These are phyloP conservation scores for Cephalopholis sonnerati DNA, from an alignment of 2,113 vertebrate genomes.

Conservation along the genomic window DNA sequence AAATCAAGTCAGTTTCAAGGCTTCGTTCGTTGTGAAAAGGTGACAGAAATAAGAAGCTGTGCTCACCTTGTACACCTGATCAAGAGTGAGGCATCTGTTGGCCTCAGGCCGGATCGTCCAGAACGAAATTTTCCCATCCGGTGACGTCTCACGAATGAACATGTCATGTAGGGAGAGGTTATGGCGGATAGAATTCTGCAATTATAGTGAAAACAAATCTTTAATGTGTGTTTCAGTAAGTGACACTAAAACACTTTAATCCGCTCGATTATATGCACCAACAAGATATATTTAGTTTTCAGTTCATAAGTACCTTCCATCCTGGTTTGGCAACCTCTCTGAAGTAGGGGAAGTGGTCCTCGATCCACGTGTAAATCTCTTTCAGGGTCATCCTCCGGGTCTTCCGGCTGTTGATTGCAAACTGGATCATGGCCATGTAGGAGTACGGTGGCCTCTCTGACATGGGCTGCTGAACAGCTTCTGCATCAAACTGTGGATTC, in stretches of 20 bases:
- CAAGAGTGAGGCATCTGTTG: constrained; percentile 93
- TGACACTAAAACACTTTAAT: neutral
- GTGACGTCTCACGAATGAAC: constrained; percentile 92
- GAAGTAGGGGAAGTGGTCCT: constrained; percentile 96
- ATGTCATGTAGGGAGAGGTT: constrained; percentile 97
- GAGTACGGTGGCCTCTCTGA: constrained; percentile 94
- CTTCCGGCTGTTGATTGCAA: constrained; percentile 95
- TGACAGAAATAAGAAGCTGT: neutral
- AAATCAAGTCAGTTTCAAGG: neutral
- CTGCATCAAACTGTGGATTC: neutral
- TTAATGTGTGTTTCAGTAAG: neutral
- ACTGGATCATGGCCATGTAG: constrained; percentile 99
- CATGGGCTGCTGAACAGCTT: constrained; percentile 65
- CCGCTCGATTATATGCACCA: accelerated
- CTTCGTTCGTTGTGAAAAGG: neutral
- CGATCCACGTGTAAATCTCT: constrained; percentile 97
- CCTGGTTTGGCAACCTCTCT: constrained; percentile 93
- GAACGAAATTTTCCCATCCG: constrained; percentile 91
- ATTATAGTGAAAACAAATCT: neutral
- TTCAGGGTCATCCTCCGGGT: constrained; percentile 94
- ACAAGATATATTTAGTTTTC: neutral
- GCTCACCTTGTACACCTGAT: constrained; percentile 94
- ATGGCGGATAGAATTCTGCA: constrained; percentile 96
- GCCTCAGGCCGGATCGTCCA: constrained; percentile 97
- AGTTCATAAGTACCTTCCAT: constrained; percentile 90